Evolutionary conservation across 1,140 invertebrate genomes (phyloP), one percentile per base, ranked within the genome.

Genomic region (Whitmania pigra): DNA sequence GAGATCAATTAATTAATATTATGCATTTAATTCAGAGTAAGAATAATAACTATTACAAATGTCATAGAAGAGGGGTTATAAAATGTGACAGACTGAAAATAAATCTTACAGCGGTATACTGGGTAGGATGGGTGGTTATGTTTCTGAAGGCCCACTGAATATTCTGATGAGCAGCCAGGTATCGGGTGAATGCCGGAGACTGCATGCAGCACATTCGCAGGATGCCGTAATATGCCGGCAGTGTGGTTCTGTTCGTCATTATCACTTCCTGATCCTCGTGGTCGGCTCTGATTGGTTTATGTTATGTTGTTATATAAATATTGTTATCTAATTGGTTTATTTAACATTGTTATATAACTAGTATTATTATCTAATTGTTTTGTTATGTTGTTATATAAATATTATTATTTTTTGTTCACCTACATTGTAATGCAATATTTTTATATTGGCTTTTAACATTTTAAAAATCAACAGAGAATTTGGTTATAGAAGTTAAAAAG

Each of bases 61-160:
- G 2, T 36, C 2, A 36, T 3, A 36, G 31, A 36, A 36, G 31
- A 36, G 25, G 25, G 6, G 55, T 27, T 27, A n/a, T 22, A 60
- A 60, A 22, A 31, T 40, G 18, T 17, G 2, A 25, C 69, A 43
- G 36, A 70, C 11, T 40, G 29, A 36, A 18, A 29, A 17, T 36
- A 18, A 22, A 54, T 81, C 83, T 84, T 81, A 89, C 88, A 27
- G 87, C 87, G 54, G 89, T 88, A 83, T 96, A 96, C 77, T 95
- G 91, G 31, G 90, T 91, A 22, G 91, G 90, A 84, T 93, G 92
- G 20, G 91, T 91, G 25, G 91, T 92, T 71, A 96, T 94, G 79
- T 95, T 94, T 78, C 94, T 91, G 81, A 94, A 95, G 67, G 93
- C 93, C 93, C 93, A 96, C 78, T 92, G 90, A 55, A 95, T 88